Evolutionary conservation across 2,888 invertebrate genomes (phyloP).

Genomic region (Andrena camellia): DNA sequence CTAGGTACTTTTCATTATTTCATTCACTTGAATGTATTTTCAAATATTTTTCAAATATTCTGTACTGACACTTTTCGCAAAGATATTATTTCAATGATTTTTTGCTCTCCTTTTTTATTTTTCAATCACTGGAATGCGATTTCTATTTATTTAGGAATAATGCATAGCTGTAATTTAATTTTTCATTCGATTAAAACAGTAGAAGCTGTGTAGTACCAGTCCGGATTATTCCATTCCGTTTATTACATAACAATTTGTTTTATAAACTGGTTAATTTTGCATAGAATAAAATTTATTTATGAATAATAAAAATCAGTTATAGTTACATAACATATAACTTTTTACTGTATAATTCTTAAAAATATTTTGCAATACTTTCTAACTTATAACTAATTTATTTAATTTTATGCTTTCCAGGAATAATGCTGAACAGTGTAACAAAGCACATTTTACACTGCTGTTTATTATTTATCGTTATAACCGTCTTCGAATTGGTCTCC

Average conservation of each 20-base stretch:
- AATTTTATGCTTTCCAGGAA: conserved; percentile 68
- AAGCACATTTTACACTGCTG: conserved; percentile 94
- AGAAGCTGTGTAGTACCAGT: neutral
- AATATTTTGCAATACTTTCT: neutral
- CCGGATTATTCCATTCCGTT: neutral
- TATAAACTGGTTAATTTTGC: too few relatives aligned
- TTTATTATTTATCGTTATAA: conserved; percentile 91
- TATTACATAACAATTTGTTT: neutral
- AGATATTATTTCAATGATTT: neutral
- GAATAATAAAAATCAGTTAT: neutral
- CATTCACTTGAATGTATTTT: too few relatives aligned
- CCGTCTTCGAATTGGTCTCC: conserved; percentile 88
- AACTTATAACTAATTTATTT: conserved; percentile 9
- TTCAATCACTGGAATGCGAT: neutral
- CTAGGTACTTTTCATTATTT: neutral
- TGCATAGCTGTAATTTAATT: neutral
- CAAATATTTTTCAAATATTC: neutral
- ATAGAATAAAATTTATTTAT: too few relatives aligned
- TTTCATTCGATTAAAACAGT: neutral
- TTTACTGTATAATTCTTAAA: neutral
- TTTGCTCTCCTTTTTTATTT: neutral
- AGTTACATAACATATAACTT: neutral
- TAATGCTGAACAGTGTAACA: conserved; percentile 88
- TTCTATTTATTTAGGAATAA: neutral
- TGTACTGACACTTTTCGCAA: too few relatives aligned